Conservation (phyloP, 2,797 vertebrate genomes). For the Malurus splendens region DNA sequence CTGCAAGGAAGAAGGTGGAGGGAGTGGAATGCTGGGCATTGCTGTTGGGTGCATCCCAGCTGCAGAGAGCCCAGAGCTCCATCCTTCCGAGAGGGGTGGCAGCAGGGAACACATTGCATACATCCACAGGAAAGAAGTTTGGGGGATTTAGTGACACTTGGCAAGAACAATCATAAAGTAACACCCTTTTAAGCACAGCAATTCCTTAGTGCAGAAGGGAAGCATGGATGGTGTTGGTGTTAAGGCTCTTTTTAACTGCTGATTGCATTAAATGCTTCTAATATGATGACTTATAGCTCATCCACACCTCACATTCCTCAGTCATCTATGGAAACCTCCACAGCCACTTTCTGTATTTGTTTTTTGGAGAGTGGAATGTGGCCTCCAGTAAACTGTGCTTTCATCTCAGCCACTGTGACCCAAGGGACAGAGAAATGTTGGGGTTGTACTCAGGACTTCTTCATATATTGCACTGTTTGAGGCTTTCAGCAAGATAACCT, state of each 20-base stretch:
- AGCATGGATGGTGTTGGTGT: neutral
- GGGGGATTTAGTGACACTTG: neutral
- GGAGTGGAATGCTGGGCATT: neutral
- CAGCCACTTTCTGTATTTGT: neutral
- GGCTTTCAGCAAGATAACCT: neutral
- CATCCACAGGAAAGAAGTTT: neutral
- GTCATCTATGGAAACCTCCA: neutral
- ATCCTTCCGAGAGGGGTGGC: neutral
- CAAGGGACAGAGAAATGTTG: neutral
- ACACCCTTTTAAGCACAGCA: neutral
- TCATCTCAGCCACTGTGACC: neutral
- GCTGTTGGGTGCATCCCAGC: neutral
- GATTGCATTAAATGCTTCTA: neutral
- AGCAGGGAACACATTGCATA: neutral
- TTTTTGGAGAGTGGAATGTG: neutral
- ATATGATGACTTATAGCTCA: neutral
- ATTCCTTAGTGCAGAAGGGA: neutral
- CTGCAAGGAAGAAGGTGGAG: neutral
- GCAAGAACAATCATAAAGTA: neutral
- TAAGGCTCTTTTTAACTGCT: neutral
- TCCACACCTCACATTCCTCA: neutral
- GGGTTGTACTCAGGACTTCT: neutral
- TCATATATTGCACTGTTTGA: neutral
- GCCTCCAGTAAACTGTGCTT: neutral
- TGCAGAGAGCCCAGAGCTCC: neutral